phyloP scores from a whole-genome alignment of 1,140 invertebrate genomes.

The Atta colombica region DNA sequence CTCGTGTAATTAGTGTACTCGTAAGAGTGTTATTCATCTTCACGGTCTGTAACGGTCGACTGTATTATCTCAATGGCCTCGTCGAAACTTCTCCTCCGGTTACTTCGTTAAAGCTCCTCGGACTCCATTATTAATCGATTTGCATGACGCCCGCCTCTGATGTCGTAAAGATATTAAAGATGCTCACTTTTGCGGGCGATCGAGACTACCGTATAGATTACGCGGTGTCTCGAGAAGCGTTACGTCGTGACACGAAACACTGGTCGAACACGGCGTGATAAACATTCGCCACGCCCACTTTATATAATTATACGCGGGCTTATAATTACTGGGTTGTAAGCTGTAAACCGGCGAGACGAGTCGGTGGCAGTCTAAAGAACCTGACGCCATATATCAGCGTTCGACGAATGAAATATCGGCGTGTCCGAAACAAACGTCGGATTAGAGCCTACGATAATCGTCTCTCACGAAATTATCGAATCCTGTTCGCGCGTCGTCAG shows the following conservation, averaged over 20 bases:
- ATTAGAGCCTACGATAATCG: constrained; percentile 36
- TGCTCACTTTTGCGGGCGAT: neutral
- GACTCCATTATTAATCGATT: constrained; percentile 49
- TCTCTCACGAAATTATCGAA: constrained; percentile 31
- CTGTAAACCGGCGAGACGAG: constrained; percentile 49
- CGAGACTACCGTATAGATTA: constrained; percentile 27
- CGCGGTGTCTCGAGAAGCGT: constrained; percentile 52
- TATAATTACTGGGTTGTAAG: constrained; percentile 74
- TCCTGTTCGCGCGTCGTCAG: neutral
- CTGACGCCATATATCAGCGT: constrained; percentile 49
- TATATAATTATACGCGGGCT: constrained; percentile 73
- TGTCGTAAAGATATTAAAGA: constrained; percentile 1
- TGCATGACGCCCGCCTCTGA: constrained; percentile 14
- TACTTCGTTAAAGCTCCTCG: constrained; percentile 10
- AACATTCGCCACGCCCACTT: constrained; percentile 73
- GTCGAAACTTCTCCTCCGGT: constrained; percentile 11
- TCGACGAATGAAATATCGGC: constrained; percentile 65
- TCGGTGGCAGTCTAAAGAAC: constrained; percentile 54
- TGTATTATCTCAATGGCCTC: constrained; percentile 15
- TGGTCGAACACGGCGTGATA: constrained; percentile 65
- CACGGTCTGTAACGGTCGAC: neutral
- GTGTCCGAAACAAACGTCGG: constrained; percentile 44
- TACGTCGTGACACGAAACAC: constrained; percentile 45
- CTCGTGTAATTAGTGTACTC: neutral
- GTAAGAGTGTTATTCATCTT: neutral